These are phyloP conservation scores for Protonemura montana DNA, from an alignment of 2,888 invertebrate species.

Conservation along the genomic window DNA sequence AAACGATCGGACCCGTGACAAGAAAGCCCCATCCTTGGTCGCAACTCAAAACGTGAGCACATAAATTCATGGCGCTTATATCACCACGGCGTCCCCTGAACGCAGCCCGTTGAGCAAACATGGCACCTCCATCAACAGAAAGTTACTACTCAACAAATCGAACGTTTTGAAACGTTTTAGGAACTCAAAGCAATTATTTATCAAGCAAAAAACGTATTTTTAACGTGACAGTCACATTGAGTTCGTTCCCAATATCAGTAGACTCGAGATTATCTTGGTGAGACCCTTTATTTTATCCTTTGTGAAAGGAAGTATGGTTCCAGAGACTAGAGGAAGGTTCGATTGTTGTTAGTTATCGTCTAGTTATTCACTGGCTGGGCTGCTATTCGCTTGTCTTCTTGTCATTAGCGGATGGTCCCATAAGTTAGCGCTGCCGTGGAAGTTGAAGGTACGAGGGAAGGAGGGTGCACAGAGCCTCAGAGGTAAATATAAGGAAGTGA, in stretches of 20 bases:
- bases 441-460: background rate
- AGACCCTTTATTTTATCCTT: background rate
- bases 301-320: background rate
- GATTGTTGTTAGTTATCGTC: constrained; percentile 12
- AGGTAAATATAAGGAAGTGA: constrained; percentile 18
- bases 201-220: background rate
- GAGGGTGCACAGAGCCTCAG: background rate
- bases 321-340: background rate
- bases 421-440: background rate
- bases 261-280: background rate
- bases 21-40: background rate
- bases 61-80: background rate
- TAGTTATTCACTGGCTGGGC: background rate
- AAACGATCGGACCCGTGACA: background rate
- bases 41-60: background rate
- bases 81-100: background rate
- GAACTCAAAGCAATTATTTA: background rate
- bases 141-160: background rate
- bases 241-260: background rate
- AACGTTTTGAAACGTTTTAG: background rate
- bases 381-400: background rate
- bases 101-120: background rate
- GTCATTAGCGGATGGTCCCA: constrained; percentile 7
- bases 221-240: background rate
- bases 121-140: background rate